Conservation (phyloP, 2,888 invertebrate species). For the Sinodicranocentrus sp. region DNA sequence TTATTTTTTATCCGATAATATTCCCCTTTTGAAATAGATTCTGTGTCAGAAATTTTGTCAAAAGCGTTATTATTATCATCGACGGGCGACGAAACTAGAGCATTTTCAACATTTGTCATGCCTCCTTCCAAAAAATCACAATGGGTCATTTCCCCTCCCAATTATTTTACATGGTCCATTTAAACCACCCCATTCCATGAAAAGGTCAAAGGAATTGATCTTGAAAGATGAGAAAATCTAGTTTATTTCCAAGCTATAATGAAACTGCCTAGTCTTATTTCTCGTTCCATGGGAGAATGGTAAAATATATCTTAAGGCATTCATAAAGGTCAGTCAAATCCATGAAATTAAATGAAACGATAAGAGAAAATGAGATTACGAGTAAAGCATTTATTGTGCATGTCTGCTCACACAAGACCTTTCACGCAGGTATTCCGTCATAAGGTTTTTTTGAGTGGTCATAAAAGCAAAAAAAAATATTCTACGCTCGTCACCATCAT, state of each 20-base stretch:
- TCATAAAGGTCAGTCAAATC: conserved; percentile 53
- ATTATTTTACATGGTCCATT: conserved; percentile 45
- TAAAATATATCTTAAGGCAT: conserved; percentile 1
- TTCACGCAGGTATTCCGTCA: no score
- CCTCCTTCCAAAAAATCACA: no score
- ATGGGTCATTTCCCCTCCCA: conserved; percentile 9
- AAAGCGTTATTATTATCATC: no score
- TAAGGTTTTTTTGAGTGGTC: no score
- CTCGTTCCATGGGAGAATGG: neutral
- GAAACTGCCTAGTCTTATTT: neutral
- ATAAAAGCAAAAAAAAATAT: conserved; percentile 29
- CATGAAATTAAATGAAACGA: conserved; percentile 51
- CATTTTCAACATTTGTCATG: neutral
- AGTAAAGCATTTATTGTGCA: no score
- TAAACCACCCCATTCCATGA: conserved; percentile 10
- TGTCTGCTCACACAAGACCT: neutral
- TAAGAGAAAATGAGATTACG: neutral
- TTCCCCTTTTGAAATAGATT: no score
- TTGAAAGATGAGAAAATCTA: conserved; percentile 40
- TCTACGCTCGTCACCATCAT: conserved; percentile 25
- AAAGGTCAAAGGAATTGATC: conserved; percentile 56
- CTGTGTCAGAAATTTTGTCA: no score
- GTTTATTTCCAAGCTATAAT: neutral
- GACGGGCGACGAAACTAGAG: no score
- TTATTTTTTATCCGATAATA: neutral